phyloP scores from a whole-genome alignment of 2,113 vertebrate species.

The Trachemys scripta region DNA sequence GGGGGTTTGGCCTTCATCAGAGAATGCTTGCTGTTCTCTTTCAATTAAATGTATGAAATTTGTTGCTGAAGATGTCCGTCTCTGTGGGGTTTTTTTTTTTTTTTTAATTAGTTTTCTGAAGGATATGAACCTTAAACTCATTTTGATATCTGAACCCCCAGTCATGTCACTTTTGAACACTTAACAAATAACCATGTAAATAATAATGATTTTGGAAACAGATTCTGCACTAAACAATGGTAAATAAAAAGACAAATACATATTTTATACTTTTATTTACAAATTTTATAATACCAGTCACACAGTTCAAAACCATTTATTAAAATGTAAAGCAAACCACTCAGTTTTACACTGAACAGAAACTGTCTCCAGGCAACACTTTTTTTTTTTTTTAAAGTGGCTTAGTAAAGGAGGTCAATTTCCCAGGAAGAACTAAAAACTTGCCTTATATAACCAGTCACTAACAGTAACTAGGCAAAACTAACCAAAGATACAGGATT shows the following conservation, averaged over 20 bases:
- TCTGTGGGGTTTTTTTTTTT: constrained; percentile 63
- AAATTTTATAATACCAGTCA: constrained; percentile 95
- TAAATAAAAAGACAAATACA: constrained; percentile 99
- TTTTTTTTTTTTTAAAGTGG: constrained; percentile 80
- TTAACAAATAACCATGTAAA: constrained; percentile 68
- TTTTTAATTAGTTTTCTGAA: constrained; percentile 70
- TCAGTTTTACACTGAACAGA: constrained; percentile 87
- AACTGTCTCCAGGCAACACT: constrained; percentile 84
- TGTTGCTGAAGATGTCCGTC: constrained; percentile 81
- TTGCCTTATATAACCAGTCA: constrained; percentile 75
- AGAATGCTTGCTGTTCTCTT: constrained; percentile 69
- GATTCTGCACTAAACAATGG: constrained; percentile 90
- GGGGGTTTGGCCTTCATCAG: constrained; percentile 50
- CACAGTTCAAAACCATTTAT: constrained; percentile 94
- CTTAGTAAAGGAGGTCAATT: constrained; percentile 84
- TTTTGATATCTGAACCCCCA: constrained; percentile 72
- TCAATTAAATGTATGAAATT: constrained; percentile 75
- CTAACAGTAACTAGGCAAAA: constrained; percentile 80
- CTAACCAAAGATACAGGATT: constrained; percentile 81
- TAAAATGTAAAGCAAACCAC: constrained; percentile 83
- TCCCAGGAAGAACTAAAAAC: constrained; percentile 79
- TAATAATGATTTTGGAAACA: constrained; percentile 81
- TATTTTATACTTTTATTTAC: constrained; percentile 99
- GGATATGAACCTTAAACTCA: constrained; percentile 69
- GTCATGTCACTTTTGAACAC: constrained; percentile 79